A percentile compares a stretch with the other conserved stretches of the same genome.
These are phyloP conservation scores for Dascyllus trimaculatus DNA, from an alignment of 2,113 vertebrate genomes.

Conservation along the genomic window DNA sequence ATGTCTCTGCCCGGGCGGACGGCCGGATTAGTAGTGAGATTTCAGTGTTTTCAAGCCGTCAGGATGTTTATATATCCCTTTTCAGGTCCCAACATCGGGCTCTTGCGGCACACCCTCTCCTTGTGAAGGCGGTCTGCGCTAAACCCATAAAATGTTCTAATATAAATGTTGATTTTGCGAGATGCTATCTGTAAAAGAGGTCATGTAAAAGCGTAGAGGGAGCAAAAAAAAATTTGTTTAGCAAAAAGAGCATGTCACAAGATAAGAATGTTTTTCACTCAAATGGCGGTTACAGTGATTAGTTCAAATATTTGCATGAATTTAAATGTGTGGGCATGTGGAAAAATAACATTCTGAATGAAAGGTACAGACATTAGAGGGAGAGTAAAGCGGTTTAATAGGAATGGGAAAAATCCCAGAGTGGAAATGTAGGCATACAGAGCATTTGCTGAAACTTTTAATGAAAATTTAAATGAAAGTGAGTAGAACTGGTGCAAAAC, in stretches of 20 bases:
- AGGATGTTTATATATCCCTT: conserved; percentile 62
- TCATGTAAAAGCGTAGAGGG: conserved; percentile 32
- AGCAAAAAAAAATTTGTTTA: conserved; percentile 44
- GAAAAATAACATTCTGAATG: conserved; percentile 43
- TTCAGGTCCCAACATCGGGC: conserved; percentile 39
- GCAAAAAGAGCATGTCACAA: conserved; percentile 49
- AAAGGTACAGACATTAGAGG: conserved; percentile 11
- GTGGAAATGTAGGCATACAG: neutral
- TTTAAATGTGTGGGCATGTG: conserved; percentile 52
- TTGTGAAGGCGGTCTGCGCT: conserved; percentile 10
- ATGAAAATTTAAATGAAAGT: conserved; percentile 29
- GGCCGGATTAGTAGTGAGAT: conserved; percentile 58
- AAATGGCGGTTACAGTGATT: conserved; percentile 40
- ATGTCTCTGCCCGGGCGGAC: conserved; percentile 43
- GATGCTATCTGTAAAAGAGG: conserved; percentile 55
- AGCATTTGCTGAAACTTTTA: conserved; percentile 39
- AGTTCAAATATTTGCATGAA: conserved; percentile 59
- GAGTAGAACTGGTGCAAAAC: neutral
- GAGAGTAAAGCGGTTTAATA: conserved; percentile 13
- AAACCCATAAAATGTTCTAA: conserved; percentile 48
- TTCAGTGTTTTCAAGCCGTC: conserved; percentile 58
- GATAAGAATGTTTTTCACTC: conserved; percentile 54
- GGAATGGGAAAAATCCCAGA: conserved; percentile 5
- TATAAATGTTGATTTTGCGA: conserved; percentile 73
- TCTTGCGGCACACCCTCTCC: conserved; percentile 9